Conservation (phyloP, 2,888 invertebrate genomes). For the Eretmocerus hayati region DNA sequence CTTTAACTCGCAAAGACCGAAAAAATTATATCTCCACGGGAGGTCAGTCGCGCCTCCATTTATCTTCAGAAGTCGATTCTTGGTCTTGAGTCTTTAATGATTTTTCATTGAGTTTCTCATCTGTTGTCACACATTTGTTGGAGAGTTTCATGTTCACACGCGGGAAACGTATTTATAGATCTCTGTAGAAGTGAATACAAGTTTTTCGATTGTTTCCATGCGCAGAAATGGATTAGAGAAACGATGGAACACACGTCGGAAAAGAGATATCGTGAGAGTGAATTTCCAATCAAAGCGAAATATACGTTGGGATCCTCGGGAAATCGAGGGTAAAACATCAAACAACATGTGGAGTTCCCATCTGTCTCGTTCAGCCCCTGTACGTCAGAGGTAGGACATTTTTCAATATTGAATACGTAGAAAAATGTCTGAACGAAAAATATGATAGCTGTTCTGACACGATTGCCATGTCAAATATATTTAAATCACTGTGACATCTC, state of each 20-base stretch:
- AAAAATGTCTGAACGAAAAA: constrained; percentile 3
- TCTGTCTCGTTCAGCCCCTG: constrained; percentile 28
- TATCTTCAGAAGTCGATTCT: no score
- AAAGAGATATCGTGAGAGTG: constrained; percentile 7
- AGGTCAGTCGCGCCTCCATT: no score
- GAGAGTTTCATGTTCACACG: no score
- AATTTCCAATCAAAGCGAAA: constrained; percentile 32
- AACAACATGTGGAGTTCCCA: constrained; percentile 28
- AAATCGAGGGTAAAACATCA: constrained; percentile 27
- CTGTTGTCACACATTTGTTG: no score
- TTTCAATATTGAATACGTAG: constrained; percentile 15
- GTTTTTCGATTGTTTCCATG: constrained; percentile 21
- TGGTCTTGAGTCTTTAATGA: no score
- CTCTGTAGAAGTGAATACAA: background rate
- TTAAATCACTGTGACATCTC: no score
- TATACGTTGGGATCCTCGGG: constrained; percentile 31
- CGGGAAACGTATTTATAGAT: no score
- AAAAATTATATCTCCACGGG: no score
- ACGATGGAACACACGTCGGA: background rate
- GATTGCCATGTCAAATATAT: no score
- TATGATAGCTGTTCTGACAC: background rate
- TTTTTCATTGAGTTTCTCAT: no score
- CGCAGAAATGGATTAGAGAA: background rate
- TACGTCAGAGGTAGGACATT: constrained; percentile 20
- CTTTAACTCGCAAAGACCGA: no score